Percentiles rank a stretch among this genome's conserved stretches.
phyloP scores from a whole-genome alignment of 2,113 vertebrate species.

The Thermophis baileyi region DNA sequence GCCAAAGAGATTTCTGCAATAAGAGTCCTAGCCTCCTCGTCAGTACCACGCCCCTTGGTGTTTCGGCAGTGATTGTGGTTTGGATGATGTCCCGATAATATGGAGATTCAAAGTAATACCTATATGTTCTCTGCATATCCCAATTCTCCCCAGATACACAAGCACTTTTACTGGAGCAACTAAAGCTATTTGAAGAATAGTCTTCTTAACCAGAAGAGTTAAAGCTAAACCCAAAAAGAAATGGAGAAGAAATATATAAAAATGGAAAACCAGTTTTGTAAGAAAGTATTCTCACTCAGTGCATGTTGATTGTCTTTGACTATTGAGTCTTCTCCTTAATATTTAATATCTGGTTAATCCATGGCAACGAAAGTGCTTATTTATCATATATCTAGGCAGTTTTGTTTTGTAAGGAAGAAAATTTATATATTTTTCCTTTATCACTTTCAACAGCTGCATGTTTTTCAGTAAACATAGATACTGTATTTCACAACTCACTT shows the following conservation, averaged over 20 bases:
- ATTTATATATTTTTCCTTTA: neutral
- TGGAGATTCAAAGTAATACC: neutral
- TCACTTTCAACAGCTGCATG: neutral
- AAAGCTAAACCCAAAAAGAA: neutral
- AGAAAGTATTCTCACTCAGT: neutral
- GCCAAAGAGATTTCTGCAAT: conserved; percentile 25
- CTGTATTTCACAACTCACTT: neutral
- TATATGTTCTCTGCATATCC: neutral
- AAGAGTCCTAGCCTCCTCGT: neutral
- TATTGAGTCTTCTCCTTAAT: neutral
- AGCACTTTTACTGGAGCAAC: neutral
- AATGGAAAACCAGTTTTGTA: neutral
- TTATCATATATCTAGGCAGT: neutral
- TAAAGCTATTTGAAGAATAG: neutral
- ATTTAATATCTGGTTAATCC: neutral
- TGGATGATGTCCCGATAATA: conserved; percentile 13
- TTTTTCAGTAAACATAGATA: neutral
- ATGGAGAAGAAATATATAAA: neutral
- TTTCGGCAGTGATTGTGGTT: neutral
- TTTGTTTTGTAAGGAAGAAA: too few relatives aligned
- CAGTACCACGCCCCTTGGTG: neutral
- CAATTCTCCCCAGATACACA: neutral
- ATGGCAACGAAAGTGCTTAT: neutral
- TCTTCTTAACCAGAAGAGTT: neutral
- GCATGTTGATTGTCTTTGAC: neutral